Evolutionary conservation across 2,113 vertebrate genomes (phyloP), one percentile per base, ranked within the genome.

Genomic region (Heliornis fulica): DNA sequence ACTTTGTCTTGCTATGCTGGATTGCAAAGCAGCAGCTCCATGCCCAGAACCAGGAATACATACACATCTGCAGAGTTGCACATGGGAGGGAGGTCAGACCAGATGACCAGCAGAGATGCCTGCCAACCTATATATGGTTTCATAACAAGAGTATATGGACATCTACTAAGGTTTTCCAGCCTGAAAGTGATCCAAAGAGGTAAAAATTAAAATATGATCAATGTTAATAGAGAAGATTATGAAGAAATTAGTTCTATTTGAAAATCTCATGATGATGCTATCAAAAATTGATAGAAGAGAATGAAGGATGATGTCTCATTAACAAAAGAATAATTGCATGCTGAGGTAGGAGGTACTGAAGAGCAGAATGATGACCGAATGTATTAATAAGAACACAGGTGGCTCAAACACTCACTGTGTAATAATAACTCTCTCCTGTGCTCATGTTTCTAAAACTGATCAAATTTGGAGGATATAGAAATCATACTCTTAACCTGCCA

Each of bases 1-100:
- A 9, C 40, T 69, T 77, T 56, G 32, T 11, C 34, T 74, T 0
- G 0, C 14, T 34, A 0, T 17, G 22, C 32, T 69, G 82, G 17
- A 32, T 43, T 69, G 45, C 29, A 78, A 51, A 77, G 22, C 48
- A 56, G 34, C 34, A 81, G 34, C n/a, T 77, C 13, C 54, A 1
- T 34, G 57, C 21, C 56, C 70, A 68, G 70, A 25, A 25, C 11
- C 50, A 74, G 40, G 8, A 25, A 32, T 31, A 40, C 6, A 34
- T 32, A 40, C 45, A 45, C 18, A 77, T 8, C 63, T 72, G 48
- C 40, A 78, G 1, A 46, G 31, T 2, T 61, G 25, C 2, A 2
- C 25, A 11, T 8, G 34, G 41, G 4, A 74, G 7, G 25, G 10
- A 61, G 5, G 19, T 43, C 56, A 48, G 46, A 70, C 2, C 41